Percentiles rank a stretch among this genome's conserved stretches.
These are phyloP conservation scores for Nyctalus aviator DNA, from an alignment of 2,797 vertebrate species.

Conservation along the genomic window DNA sequence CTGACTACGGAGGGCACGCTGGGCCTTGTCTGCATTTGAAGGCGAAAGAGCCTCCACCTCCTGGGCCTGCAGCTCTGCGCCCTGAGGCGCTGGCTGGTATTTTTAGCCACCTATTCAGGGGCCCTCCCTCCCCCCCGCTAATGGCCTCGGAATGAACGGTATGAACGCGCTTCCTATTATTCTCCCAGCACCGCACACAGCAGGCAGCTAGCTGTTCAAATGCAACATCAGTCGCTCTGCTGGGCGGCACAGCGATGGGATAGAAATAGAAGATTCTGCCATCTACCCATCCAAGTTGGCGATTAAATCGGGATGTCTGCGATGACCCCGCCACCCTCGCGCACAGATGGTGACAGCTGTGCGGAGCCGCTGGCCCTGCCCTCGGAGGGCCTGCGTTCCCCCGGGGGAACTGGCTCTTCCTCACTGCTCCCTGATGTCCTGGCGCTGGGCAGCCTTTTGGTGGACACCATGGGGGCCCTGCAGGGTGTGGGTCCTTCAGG, in stretches of 20 bases:
- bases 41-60: neutral
- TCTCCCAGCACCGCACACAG: neutral
- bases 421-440: no score
- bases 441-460: neutral
- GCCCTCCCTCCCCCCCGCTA: neutral
- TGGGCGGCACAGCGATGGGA: neutral
- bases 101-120: neutral
- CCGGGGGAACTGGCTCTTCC: neutral
- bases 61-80: neutral
- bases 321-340: neutral
- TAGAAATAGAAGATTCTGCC: neutral
- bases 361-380: neutral
- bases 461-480: neutral
- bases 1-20: neutral
- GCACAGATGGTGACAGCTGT: neutral
- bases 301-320: neutral
- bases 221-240: neutral
- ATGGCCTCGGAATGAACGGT: neutral
- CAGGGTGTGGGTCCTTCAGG: neutral
- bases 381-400: neutral
- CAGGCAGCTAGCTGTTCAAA: neutral
- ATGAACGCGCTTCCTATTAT: neutral
- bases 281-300: neutral
- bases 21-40: neutral
- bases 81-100: neutral